Percentiles rank a stretch among this genome's conserved stretches.
Evolutionary conservation across 2,113 vertebrate genomes (phyloP).

Genomic region (Toxotes chatareus): DNA sequence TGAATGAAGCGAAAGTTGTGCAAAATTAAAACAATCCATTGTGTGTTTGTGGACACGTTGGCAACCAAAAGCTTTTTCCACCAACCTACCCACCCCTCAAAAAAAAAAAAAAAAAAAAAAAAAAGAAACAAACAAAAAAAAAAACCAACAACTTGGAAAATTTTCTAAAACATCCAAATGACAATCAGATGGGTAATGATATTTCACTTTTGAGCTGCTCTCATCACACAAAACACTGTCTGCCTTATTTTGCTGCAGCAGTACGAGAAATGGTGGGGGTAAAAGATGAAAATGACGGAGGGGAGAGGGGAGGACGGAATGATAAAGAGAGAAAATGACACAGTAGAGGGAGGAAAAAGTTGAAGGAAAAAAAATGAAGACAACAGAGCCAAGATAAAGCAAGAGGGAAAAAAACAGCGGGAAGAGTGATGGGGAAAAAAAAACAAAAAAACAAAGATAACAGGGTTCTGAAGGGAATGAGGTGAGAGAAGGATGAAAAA

Average conservation of each 20-base stretch:
- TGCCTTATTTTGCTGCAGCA: constrained; percentile 52
- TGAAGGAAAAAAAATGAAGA: constrained; percentile 54
- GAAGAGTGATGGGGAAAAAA: constrained; percentile 38
- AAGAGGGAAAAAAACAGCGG: constrained; percentile 42
- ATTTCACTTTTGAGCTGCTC: constrained; percentile 59
- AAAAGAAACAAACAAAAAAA: neutral
- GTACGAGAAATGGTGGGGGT: constrained; percentile 29
- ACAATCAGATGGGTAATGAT: constrained; percentile 64
- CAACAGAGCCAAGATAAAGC: constrained; percentile 53
- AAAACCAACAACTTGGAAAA: neutral
- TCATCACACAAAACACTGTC: constrained; percentile 63
- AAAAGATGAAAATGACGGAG: constrained; percentile 59
- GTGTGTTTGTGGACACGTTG: constrained; percentile 63
- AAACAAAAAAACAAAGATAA: constrained; percentile 52
- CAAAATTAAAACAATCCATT: constrained; percentile 84
- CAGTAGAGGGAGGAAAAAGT: constrained; percentile 33
- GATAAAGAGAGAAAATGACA: constrained; percentile 65
- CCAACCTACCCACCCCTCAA: neutral
- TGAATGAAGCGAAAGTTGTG: constrained; percentile 81
- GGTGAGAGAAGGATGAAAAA: constrained; percentile 58
- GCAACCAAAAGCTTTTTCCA: constrained; percentile 49
- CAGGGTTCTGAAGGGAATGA: constrained; percentile 50
- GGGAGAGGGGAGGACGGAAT: constrained; percentile 41
- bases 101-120: constrained; percentile 6
- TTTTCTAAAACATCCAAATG: constrained; percentile 63